These are phyloP conservation scores for Hirtodrosophila duncani DNA, from an alignment of 2,888 invertebrate genomes.

Conservation along the genomic window DNA sequence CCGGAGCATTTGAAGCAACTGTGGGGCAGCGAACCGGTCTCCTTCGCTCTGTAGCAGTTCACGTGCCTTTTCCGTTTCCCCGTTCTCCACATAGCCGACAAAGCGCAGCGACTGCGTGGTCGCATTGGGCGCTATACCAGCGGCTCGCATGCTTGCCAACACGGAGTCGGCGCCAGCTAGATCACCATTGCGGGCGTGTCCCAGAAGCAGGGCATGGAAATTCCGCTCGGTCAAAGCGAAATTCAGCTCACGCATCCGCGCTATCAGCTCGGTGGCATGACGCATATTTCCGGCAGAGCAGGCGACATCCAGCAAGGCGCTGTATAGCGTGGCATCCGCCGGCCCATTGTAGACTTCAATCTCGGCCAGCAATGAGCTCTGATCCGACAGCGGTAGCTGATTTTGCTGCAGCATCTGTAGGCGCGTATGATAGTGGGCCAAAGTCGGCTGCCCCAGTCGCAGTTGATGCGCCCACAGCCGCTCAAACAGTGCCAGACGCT, in stretches of 20 bases:
- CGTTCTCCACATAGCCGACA: constrained; percentile 80
- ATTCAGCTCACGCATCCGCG: constrained; percentile 81
- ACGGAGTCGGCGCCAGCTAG: constrained; percentile 79
- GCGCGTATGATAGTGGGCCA: constrained; percentile 79
- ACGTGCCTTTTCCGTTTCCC: constrained; percentile 69
- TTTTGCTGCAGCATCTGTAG: constrained; percentile 82
- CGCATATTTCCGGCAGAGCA: constrained; percentile 81
- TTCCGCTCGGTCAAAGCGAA: constrained; percentile 81
- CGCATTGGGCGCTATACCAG: constrained; percentile 79
- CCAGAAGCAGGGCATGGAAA: constrained; percentile 82
- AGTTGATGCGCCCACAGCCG: constrained; percentile 80
- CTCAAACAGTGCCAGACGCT: constrained; percentile 80
- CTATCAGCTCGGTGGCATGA: constrained; percentile 80
- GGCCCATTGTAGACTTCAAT: constrained; percentile 77
- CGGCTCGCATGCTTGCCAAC: constrained; percentile 81
- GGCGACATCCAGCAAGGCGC: constrained; percentile 80
- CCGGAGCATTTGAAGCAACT: constrained; percentile 63
- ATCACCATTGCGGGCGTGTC: constrained; percentile 78
- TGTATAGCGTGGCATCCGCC: constrained; percentile 79
- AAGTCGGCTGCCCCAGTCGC: constrained; percentile 58
- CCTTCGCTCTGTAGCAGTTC: constrained; percentile 52
- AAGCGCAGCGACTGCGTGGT: constrained; percentile 80
- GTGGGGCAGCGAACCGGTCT: constrained; percentile 51
- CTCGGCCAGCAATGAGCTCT: constrained; percentile 53
- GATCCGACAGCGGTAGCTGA: constrained; percentile 77